Percentiles rank a stretch among this genome's conserved stretches.
phyloP scores from a whole-genome alignment of 2,888 invertebrate species.

The Drosophila ustulata region DNA sequence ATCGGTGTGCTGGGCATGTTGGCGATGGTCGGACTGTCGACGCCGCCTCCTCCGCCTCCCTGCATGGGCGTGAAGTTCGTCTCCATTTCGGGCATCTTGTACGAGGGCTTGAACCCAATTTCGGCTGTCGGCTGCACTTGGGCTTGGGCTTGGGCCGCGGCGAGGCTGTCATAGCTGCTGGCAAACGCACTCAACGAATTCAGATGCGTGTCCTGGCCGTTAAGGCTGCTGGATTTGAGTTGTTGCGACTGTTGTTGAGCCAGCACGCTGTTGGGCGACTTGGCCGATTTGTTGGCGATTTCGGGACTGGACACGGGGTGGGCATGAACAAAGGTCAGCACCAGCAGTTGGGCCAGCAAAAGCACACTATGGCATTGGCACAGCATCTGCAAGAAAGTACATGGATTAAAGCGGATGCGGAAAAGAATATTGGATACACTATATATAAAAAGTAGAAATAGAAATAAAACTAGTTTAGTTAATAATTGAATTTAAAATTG shows the following conservation, averaged over 20 bases:
- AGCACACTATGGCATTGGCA: constrained; percentile 22
- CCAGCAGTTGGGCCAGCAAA: constrained; percentile 49
- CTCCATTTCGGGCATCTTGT: constrained; percentile 82
- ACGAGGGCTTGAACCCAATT: constrained; percentile 77
- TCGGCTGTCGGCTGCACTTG: constrained; percentile 13
- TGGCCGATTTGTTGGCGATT: constrained; percentile 68
- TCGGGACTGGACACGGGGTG: constrained; percentile 79
- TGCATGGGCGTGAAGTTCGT: constrained; percentile 83
- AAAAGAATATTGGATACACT: background rate
- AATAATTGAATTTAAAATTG: no score
- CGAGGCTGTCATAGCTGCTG: constrained; percentile 73
- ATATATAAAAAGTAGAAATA: no score
- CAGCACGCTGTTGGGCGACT: constrained; percentile 55
- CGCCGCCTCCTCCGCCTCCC: constrained; percentile 20
- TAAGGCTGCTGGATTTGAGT: constrained; percentile 27
- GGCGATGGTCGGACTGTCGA: constrained; percentile 45
- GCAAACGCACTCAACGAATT: constrained; percentile 83
- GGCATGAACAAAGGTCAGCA: constrained; percentile 49
- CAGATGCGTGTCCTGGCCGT: constrained; percentile 74
- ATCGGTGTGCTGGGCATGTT: constrained; percentile 77
- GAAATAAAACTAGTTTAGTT: no score
- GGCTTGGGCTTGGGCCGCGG: constrained; percentile 37
- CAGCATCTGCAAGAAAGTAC: constrained; percentile 55
- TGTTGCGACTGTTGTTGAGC: constrained; percentile 52
- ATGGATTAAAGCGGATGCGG: constrained; percentile 16